phyloP scores from a whole-genome alignment of 2,113 vertebrate species.

The Albula goreensis region DNA sequence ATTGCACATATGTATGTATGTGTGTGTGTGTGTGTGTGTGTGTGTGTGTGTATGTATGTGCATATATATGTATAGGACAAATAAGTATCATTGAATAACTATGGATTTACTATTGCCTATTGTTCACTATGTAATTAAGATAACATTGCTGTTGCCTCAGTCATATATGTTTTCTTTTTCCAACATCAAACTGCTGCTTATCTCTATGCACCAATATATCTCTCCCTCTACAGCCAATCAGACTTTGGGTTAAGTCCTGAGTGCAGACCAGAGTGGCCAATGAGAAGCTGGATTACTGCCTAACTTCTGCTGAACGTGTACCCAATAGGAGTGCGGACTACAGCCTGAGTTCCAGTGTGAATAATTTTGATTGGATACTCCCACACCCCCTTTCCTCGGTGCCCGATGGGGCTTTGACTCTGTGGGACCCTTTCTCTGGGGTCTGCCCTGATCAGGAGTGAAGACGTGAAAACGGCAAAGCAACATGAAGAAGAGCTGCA shows the following conservation, averaged over 20 bases:
- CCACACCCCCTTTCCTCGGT: background rate
- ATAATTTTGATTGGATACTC: background rate
- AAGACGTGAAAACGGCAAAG: background rate
- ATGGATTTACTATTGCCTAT: too few species aligned
- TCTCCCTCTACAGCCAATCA: constrained; percentile 1
- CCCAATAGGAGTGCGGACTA: background rate
- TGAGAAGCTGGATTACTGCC: background rate
- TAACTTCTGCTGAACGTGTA: background rate
- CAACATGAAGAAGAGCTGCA: constrained; percentile 11
- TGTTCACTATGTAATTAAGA: too few species aligned
- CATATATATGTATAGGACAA: too few species aligned
- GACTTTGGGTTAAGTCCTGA: background rate
- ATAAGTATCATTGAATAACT: too few species aligned
- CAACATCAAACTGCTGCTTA: background rate
- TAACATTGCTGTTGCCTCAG: too few species aligned
- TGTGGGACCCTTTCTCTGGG: background rate
- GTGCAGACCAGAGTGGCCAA: background rate
- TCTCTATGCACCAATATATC: background rate
- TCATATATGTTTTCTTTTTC: too few species aligned
- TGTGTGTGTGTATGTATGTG: too few species aligned
- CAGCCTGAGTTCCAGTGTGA: background rate
- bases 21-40: too few species aligned
- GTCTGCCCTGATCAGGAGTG: background rate
- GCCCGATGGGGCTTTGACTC: background rate
- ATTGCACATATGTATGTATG: too few species aligned